Evolutionary conservation across 2,113 vertebrate genomes (phyloP), one percentile per base, ranked within the genome.

Genomic region (Siniperca knerii): DNA sequence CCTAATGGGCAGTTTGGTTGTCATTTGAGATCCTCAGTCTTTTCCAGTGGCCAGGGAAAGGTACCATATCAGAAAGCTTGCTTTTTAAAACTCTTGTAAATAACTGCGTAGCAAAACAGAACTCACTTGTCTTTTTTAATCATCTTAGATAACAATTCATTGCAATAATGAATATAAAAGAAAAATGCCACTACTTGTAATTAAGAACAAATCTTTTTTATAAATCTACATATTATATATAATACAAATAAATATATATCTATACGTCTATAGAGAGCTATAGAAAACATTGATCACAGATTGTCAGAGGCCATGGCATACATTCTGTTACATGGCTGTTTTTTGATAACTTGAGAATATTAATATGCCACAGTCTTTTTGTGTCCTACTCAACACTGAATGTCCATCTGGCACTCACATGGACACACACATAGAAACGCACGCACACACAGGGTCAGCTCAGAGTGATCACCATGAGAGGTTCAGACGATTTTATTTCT

Each of bases 51-150:
- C 66, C 13, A 54, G 61, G 50, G 73, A 84, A 87, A 76, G 67
- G 71, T 44, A 82, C 48, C 94, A 95, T 96, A 96, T 97, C 92
- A 95, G 96, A 96, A 94, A 97, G 97, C 97, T 98, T 98, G 98
- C 98, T 98, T 99, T 98, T 97, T 97, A 97, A 94, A 95, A 98
- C 96, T 94, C 96, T 97, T 96, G 96, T 99, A 98, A 97, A 98
- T 97, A 96, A 93, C 83, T 96, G 96, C 85, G 95, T 98, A 99
- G 97, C 96, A 95, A 92, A 96, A 97, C 96, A 96, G 87, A 95
- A 97, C 93, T 96, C 96, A 93, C 96, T 95, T 97, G 96, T 98
- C 97, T 98, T 98, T 99, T 98, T 97, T 97, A 97, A 97, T 95
- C 97, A 98, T 98, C 95, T 97, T 98, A 98, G 97, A 97, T 97